Evolutionary conservation across 2,797 vertebrate species (phyloP).

Genomic region (Steatocranus sp.): DNA sequence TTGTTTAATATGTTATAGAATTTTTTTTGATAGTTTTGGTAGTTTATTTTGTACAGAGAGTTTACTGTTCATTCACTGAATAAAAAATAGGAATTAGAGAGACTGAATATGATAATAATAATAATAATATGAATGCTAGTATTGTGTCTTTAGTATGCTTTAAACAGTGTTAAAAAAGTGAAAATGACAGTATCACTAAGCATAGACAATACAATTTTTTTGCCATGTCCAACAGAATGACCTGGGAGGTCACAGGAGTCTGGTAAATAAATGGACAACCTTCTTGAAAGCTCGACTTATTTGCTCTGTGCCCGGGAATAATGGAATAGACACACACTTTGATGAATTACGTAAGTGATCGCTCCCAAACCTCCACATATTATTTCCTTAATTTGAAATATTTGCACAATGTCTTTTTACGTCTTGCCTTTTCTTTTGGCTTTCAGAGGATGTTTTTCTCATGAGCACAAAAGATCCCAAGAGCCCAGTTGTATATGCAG

Average conservation of each 20-base stretch:
- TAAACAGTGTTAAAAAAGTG: neutral
- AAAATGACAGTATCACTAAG: neutral
- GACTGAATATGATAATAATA: neutral
- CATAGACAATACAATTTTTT: rapidly evolving
- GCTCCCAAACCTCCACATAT: neutral
- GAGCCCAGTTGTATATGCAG: conserved; percentile 92
- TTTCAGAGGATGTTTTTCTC: conserved; percentile 81
- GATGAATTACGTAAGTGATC: conserved; percentile 92
- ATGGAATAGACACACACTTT: conserved; percentile 97
- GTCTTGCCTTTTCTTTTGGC: neutral
- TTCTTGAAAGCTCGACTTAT: conserved; percentile 95
- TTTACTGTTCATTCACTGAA: neutral
- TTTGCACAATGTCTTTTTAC: neutral
- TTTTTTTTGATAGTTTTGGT: neutral
- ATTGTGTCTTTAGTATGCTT: neutral
- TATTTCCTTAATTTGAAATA: neutral
- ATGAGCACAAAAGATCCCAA: conserved; percentile 98
- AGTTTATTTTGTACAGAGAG: neutral
- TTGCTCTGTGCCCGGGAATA: conserved; percentile 93
- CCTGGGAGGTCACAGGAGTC: conserved; percentile 94
- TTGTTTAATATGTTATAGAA: neutral
- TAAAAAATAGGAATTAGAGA: neutral
- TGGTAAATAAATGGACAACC: conserved; percentile 99
- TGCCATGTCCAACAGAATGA: conserved; percentile 83
- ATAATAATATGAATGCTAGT: neutral